Base-by-base conservation (phyloP, 64 coral and sea anemone species). In the Stylophora pistillata region DNA sequence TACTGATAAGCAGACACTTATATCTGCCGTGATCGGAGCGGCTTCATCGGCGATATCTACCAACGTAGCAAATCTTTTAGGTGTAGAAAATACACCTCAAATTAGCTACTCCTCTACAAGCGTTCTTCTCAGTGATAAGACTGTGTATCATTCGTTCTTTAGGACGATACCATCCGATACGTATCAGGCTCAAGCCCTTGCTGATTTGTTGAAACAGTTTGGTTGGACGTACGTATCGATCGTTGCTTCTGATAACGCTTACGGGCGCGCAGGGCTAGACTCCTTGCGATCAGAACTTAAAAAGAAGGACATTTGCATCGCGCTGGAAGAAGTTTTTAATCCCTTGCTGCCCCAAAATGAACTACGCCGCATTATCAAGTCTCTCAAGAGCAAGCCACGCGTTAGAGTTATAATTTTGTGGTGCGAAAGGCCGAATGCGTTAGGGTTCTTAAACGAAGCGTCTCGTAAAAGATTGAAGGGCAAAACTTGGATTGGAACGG, bases 31-130 rank as follows among this genome's bases (percentile, higher is more conserved):
- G 4, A 96, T 96, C 15, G 94, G 94, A 3, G 94, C 91, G 1
- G 94, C 94, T n/a, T 91, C 94, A 0, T 91, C 89, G 0, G 81
- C 94, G 1, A 96, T 93, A 81, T 96, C 94, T 28, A 86, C 78
- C 6, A 93, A 89, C 60, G 82, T 96, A 5, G 86, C 90, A 33
- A 92, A 89, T 63, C 21, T 96, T 53, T 63, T 96, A 13, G 81
- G 90, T 0, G 81, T 96, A 3, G 81, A 92, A 73, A 37, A 85
- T 20, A 93, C 89, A 62, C 94, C 94, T 30, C 94, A 96, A 66
- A 96, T 96, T 23, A 96, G 91, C 71, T 96, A 96, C 47, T 96
- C 94, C 5, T 96, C 94, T 7, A 96, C 94, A 20, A 96, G 94
- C 14, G 87, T 92, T 37, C 60, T 90, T 1, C 74, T 96, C 34